Percentiles rank a stretch among this genome's conserved stretches.
Conservation (phyloP, 2,113 vertebrate genomes). For the Daubentonia madagascariensis region DNA sequence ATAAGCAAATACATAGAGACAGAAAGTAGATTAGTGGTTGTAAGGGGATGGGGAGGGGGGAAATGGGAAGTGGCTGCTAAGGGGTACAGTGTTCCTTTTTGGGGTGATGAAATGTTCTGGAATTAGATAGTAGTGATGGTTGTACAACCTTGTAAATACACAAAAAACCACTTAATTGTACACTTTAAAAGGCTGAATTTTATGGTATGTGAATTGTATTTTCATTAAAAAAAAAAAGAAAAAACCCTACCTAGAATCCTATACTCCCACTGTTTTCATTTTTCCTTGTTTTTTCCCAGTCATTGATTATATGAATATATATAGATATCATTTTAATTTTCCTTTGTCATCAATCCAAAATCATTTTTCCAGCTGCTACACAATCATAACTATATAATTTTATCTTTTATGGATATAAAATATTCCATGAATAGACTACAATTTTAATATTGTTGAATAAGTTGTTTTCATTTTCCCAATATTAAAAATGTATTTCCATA, state of each 20-base stretch:
- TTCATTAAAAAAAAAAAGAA: background rate
- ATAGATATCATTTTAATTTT: background rate
- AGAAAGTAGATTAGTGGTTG: background rate
- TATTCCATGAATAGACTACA: background rate
- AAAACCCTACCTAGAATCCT: background rate
- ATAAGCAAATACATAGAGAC: background rate
- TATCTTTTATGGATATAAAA: background rate
- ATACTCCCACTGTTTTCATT: background rate
- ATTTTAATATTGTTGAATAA: background rate
- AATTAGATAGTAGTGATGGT: background rate
- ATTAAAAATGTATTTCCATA: background rate
- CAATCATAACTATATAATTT: background rate
- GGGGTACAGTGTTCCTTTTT: background rate
- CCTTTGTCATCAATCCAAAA: background rate
- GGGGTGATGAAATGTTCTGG: constrained; percentile 6
- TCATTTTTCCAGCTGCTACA: background rate
- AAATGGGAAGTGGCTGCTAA: background rate
- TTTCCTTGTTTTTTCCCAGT: background rate
- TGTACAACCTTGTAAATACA: no score
- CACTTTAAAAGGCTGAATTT: background rate
- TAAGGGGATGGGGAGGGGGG: background rate
- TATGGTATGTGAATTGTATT: background rate
- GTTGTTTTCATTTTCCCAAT: background rate
- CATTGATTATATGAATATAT: background rate
- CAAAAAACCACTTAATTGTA: background rate